phyloP scores from a whole-genome alignment of 2,888 invertebrate genomes.

The Lepidonotus clava region DNA sequence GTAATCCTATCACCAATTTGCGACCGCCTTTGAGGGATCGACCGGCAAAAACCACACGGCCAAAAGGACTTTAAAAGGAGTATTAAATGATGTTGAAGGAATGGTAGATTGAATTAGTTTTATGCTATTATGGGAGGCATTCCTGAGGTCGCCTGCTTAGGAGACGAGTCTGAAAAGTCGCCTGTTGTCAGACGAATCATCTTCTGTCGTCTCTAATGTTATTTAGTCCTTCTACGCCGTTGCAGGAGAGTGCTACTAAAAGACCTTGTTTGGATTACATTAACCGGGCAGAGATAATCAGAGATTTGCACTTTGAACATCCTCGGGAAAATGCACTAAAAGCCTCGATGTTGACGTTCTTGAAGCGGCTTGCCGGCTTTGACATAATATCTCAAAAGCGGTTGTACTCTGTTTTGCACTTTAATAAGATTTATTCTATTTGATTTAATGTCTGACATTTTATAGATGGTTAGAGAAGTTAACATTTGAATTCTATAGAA shows the following conservation, averaged over 20 bases:
- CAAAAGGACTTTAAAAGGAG: not conserved
- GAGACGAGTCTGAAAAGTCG: too few relatives aligned
- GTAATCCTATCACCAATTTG: constrained; percentile 47
- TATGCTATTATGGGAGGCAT: constrained; percentile 15
- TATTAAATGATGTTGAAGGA: constrained; percentile 33
- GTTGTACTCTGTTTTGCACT: not conserved
- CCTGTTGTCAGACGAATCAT: too few relatives aligned
- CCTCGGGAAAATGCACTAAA: not conserved
- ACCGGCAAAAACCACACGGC: not conserved
- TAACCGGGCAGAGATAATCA: not conserved
- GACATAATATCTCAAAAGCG: not conserved
- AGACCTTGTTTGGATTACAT: not conserved
- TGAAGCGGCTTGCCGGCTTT: not conserved
- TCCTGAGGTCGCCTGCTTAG: not conserved
- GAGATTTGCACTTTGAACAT: not conserved
- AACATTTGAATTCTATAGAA: too few relatives aligned
- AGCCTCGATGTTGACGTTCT: not conserved
- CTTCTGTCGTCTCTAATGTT: too few relatives aligned
- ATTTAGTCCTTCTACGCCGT: too few relatives aligned
- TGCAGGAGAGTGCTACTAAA: too few relatives aligned
- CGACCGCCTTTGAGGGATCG: not conserved
- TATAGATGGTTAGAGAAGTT: not conserved
- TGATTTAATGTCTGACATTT: not conserved
- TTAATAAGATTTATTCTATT: not conserved
- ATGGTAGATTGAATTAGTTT: constrained; percentile 36